These are phyloP conservation scores for Heliconius cydno DNA, from an alignment of 2,888 invertebrate species.

Conservation along the genomic window DNA sequence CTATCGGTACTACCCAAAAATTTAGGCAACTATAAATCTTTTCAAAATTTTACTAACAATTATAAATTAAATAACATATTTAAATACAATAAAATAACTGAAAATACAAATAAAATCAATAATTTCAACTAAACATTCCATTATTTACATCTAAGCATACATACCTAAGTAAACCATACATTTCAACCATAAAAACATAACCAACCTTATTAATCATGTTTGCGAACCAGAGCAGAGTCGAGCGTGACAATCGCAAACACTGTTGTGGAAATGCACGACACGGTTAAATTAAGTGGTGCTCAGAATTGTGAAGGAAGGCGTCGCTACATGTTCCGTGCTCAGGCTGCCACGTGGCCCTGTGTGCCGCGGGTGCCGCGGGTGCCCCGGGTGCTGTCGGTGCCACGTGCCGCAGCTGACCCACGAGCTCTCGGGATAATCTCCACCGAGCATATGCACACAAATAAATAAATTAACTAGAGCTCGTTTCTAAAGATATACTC, in stretches of 20 bases:
- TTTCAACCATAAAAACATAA: neutral
- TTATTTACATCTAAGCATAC: neutral
- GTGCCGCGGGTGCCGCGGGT: conserved; percentile 37
- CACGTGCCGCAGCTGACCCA: conserved; percentile 48
- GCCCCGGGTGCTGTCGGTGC: conserved; percentile 25
- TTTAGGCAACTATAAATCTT: too few relatives aligned
- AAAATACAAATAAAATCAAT: neutral
- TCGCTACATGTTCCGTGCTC: conserved; percentile 71
- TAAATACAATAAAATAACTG: neutral
- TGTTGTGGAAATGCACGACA: conserved; percentile 60
- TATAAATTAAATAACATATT: neutral
- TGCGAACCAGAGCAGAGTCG: conserved; percentile 6
- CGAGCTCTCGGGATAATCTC: conserved; percentile 70
- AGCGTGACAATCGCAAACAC: conserved; percentile 50
- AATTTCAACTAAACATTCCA: neutral
- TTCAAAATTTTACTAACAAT: neutral
- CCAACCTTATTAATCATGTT: conserved; percentile 2
- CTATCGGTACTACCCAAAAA: neutral
- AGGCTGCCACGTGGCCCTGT: conserved; percentile 58
- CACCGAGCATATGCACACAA: conserved; percentile 70
- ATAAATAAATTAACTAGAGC: conserved; percentile 80
- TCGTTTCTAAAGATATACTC: conserved; percentile 55
- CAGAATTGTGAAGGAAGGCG: conserved; percentile 71
- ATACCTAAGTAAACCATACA: conserved; percentile 2
- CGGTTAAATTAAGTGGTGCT: conserved; percentile 79